Base-by-base conservation (phyloP, 1,140 invertebrate species). In the Philaenus spumarius region DNA sequence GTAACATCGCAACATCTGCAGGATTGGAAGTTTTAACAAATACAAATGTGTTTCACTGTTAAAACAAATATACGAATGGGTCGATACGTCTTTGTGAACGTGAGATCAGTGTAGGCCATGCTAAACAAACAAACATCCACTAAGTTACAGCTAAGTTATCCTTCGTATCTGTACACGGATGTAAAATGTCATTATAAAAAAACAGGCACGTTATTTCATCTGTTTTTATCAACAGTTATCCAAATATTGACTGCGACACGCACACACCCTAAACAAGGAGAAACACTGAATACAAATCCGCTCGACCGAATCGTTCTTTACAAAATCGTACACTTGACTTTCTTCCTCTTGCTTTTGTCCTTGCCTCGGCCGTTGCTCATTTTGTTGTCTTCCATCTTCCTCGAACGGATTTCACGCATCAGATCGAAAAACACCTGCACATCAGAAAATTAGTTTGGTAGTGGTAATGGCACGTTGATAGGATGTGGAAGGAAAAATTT, bases 381-480 rank as follows among this genome's bases (percentile, higher is more conserved):
- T 76, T 90, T 90, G 70, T 86, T 90, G 75, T 94, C 91, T 78
- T 95, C 92, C 72, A 88, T 91, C 80, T 97, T 97, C 68, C 93
- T 83, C 70, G 91, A 90, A 63, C 93, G 84, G 77, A 97, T 97
- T 80, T 95, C 92, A 68, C 94, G 84, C 93, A 97, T 96, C 78
- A 97, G 82, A 81, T 97, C 95, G 80, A 93, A 97, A 84, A 97
- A 97, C 72, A 97, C 94, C 93, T 95, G 81, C 70, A 81, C 9
- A 30, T 30, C 3, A 4, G 9, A 30, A 30, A 30, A 30, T 30
- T 4, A 30, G 26, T 30, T 30, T 30, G n/a, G n/a, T n/a, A n/a
- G n/a, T n/a, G n/a, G n/a, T n/a, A n/a, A n/a, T n/a, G n/a, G n/a
- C n/a, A n/a, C n/a, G n/a, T n/a, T n/a, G n/a, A n/a, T n/a, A n/a